Evolutionary conservation across 1,140 invertebrate genomes (phyloP), one percentile per base, ranked within the genome.

Genomic region (Drosophila pachea): DNA sequence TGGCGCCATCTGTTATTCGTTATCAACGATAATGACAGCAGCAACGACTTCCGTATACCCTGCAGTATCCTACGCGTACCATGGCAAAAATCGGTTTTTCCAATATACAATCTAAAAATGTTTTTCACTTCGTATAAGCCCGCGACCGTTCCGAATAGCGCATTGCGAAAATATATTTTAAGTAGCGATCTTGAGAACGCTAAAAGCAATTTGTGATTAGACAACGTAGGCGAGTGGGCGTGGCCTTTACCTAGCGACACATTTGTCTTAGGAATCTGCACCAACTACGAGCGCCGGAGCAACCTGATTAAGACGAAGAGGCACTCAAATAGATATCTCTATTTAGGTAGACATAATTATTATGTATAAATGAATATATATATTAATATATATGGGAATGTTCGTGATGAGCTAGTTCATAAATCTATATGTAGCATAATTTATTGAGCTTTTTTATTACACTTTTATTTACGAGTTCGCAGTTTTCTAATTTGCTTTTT

Each of bases 391-490:
- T 42, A 61, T 22, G 14, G 40, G 42, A 29, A 53, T 8, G 7
- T 59, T 54, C 31, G 36, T 53, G 42, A 45, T 12, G 33, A 64
- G 49, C n/a, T 12, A 16, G 36, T 50, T 58, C 55, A 48, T 70
- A 49, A 59, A 53, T 70, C 54, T 69, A 68, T 56, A 53, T 66
- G 43, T 60, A 32, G 43, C 36, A 38, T 76, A 54, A 73, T 67
- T 74, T 83, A 83, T 83, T 78, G 59, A 53, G 42, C 75, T 84
- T 84, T 22, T 83, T 83, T 83, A 83, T 83, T 83, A 79, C 84
- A 73, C 38, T 75, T 69, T 83, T 83, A 83, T 83, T 81, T 81
- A 81, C 76, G 78, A 82, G 72, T 83, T 65, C 65, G 64, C 31
- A 69, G 75, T 53, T 75, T 62, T 78, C 67, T 63, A 84, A 84